These are phyloP conservation scores for Galemys pyrenaicus DNA, from an alignment of 2,113 vertebrate species.

Conservation along the genomic window DNA sequence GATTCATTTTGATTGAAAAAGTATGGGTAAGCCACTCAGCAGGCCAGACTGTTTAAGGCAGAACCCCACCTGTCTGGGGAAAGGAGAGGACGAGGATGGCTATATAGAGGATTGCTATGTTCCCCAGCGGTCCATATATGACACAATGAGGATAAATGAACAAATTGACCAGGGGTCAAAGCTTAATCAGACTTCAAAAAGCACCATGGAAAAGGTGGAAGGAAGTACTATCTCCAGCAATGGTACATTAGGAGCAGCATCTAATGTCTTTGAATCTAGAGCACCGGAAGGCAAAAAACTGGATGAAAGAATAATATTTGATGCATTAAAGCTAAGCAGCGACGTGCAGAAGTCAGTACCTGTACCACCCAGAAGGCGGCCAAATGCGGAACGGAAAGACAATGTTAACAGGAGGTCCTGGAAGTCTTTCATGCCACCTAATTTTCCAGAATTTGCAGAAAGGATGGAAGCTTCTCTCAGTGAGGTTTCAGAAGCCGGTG, in stretches of 20 bases:
- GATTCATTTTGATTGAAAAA: constrained; percentile 76
- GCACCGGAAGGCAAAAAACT: constrained; percentile 88
- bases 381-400: constrained; percentile 91
- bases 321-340: constrained; percentile 96
- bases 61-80: constrained; percentile 96
- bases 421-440: constrained; percentile 98
- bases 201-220: constrained; percentile 92
- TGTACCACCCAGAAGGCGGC: constrained; percentile 91
- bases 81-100: constrained; percentile 97
- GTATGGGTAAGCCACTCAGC: constrained; percentile 99
- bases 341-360: constrained; percentile 91
- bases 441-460: constrained; percentile 96
- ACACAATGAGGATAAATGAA: constrained; percentile 99
- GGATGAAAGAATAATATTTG: constrained; percentile 97
- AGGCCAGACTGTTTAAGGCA: constrained; percentile 98
- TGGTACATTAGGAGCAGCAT: constrained; percentile 92
- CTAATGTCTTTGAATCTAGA: constrained; percentile 89
- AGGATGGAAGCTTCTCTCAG: constrained; percentile 92
- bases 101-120: constrained; percentile 99
- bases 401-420: constrained; percentile 96
- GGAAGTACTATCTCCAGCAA: constrained; percentile 96
- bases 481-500: constrained; percentile 87
- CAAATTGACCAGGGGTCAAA: constrained; percentile 98
- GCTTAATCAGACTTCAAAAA: constrained; percentile 95
- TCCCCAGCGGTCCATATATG: constrained; percentile 98